Evolutionary conservation across 2,797 vertebrate species (phyloP), one percentile per base, ranked within the genome.

Genomic region (Gambusia yucatana): DNA sequence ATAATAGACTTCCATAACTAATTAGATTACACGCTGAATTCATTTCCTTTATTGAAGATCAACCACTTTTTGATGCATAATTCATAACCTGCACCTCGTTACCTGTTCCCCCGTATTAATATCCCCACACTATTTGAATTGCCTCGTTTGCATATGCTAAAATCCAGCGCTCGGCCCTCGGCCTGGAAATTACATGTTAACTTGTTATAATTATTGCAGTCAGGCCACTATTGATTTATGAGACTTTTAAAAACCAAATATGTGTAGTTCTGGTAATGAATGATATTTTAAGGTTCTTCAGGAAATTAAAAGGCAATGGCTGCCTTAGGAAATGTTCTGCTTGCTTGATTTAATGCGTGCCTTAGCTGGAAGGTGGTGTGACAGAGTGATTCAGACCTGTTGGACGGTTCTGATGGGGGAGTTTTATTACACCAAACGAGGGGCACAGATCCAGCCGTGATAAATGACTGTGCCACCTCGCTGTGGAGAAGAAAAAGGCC

Each of bases 151-250:
- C 98, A 99, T 99, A 99, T 99, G 98, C 98, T 99, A 98, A 98
- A 98, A 97, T 97, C 97, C 96, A 96, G 96, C 94, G 96, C 88
- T 95, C 97, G 96, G 97, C 97, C 97, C 98, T 98, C 97, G 96
- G 98, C 97, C 97, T 95, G 96, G 98, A 99, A 99, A 99, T 99
- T 98, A 99, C 98, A 98, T 97, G 97, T 98, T 99, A 99, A 99
- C 98, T 99, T 99, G 97, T 98, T 99, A 98, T 99, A 99, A 99
- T 99, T 99, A 99, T 99, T 98, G 97, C 97, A 99, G 98, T 99
- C 98, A 98, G 97, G 96, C 97, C 97, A 97, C 97, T 98, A 97
- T 99, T 99, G 98, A 99, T 99, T 99, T 99, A 99, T 99, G 98
- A 98, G 98, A 98, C 97, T 99, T 99, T 98, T 98, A 98, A 99